Evolutionary conservation across 1,140 invertebrate genomes (phyloP).

Genomic region (Trypoxylus dichotomus): DNA sequence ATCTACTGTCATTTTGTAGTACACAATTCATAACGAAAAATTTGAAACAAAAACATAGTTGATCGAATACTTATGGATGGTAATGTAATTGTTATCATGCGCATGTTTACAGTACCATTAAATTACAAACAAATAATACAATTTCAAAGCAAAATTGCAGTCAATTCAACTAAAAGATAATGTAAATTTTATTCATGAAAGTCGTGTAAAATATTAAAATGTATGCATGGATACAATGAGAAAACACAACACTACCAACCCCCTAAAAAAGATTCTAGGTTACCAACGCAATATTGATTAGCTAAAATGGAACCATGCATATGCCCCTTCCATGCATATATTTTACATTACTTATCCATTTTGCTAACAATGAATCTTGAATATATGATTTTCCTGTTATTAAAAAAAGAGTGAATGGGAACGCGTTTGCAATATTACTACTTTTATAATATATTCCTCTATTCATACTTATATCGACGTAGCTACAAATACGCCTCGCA

Average conservation of each 20-base stretch:
- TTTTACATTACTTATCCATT: background rate
- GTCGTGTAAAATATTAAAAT: too few species aligned
- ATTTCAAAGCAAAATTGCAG: too few species aligned
- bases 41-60: background rate
- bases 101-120: too few species aligned
- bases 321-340: background rate
- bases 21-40: too few species aligned
- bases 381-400: background rate
- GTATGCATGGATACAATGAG: background rate
- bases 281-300: background rate
- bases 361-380: background rate
- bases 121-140: too few species aligned
- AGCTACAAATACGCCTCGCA: background rate
- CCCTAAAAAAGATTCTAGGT: background rate
- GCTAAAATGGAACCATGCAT: background rate
- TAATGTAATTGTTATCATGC: too few species aligned
- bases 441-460: background rate
- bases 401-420: background rate
- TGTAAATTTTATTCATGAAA: too few species aligned
- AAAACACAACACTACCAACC: background rate
- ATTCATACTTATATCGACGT: background rate
- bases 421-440: background rate
- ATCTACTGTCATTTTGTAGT: too few species aligned
- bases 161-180: too few species aligned
- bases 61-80: too few species aligned